Evolutionary conservation across 2,888 invertebrate species (phyloP).

Genomic region (Xylota sylvarum): DNA sequence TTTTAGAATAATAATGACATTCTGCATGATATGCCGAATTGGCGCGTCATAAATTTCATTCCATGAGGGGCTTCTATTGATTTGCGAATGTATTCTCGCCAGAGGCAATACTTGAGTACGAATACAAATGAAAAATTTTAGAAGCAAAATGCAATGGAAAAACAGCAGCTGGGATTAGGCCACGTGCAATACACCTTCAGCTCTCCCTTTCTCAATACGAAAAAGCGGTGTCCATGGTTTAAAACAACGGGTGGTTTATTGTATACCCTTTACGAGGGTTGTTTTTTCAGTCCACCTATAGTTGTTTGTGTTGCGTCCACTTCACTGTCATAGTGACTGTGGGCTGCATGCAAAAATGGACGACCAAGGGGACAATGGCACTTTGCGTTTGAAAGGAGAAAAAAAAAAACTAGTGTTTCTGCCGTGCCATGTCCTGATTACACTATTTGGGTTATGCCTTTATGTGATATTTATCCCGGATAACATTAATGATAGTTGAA

Average conservation of each 20-base stretch:
- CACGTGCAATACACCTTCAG: slow-evolving; percentile 38
- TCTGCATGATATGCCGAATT: slow-evolving; percentile 56
- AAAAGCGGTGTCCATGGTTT: not conserved
- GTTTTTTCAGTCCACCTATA: not conserved
- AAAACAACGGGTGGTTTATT: slow-evolving; percentile 34
- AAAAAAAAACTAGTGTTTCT: slow-evolving; percentile 5
- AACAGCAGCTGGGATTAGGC: slow-evolving; percentile 50
- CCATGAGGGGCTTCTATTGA: slow-evolving; percentile 61
- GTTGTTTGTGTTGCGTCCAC: slow-evolving; percentile 48
- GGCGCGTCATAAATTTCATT: slow-evolving; percentile 24
- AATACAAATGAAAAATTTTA: slow-evolving; percentile 16
- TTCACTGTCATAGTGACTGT: slow-evolving; percentile 52
- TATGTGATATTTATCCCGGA: slow-evolving; percentile 39
- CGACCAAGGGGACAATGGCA: slow-evolving; percentile 17
- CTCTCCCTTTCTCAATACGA: slow-evolving; percentile 22
- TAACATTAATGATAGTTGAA: slow-evolving; percentile 45
- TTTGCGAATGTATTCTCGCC: slow-evolving; percentile 41
- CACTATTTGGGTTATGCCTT: slow-evolving; percentile 51
- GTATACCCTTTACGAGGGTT: slow-evolving; percentile 35
- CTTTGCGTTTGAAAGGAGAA: slow-evolving; percentile 21
- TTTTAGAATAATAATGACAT: slow-evolving; percentile 38
- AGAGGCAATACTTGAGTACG: slow-evolving; percentile 20
- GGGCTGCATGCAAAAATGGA: slow-evolving; percentile 7
- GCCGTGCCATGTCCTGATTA: slow-evolving; percentile 50
- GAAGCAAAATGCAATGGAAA: slow-evolving; percentile 38